Evolutionary conservation across 2,888 invertebrate species (phyloP), one percentile per base, ranked within the genome.

Genomic region (Cyrtodaria siliqua): DNA sequence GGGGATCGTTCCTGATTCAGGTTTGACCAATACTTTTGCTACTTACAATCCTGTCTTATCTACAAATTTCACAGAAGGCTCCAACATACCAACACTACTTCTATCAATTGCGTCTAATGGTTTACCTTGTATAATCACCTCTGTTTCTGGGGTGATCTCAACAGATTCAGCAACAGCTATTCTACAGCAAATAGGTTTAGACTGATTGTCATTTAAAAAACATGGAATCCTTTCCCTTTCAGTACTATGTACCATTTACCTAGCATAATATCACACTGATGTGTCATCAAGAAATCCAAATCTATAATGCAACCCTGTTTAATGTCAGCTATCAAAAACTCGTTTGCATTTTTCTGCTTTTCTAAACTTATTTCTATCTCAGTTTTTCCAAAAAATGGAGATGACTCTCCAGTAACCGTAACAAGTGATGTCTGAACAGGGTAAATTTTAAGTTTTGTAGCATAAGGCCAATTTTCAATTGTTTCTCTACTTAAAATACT

Each of bases 371-470:
- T 44, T 29, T 67, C 20, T 18, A 62, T 20, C 0, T 16, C n/a
- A n/a, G 62, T 50, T 26, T 74, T 67, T 20, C 70, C 75, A 20
- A 40, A 27, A 56, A 76, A 75, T 26, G 75, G 61, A 50, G 44
- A 53, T 23, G 12, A 47, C 64, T 76, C 63, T 2, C 75, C 70
- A n/a, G 75, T 76, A 16, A 64, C 75, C 24, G 70, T 70, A 18
- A 27, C 23, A 9, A 66, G 16, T 44, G 52, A 64, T 18, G 27
- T 44, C 9, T 47, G 33, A n/a, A 63, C 63, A 38, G 71, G 49
- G 14, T 20, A 18, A 23, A 62, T 52, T 14, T 62, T 18, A 12
- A 26, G 38, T 33, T 50, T 52, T 18, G 33, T 16, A 50, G n/a
- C 24, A 42, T 57, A 20, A 2, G 8, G 26, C 24, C 27, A 59